phyloP scores from a whole-genome alignment of 2,797 vertebrate genomes.

The Pachyuromys duprasi region DNA sequence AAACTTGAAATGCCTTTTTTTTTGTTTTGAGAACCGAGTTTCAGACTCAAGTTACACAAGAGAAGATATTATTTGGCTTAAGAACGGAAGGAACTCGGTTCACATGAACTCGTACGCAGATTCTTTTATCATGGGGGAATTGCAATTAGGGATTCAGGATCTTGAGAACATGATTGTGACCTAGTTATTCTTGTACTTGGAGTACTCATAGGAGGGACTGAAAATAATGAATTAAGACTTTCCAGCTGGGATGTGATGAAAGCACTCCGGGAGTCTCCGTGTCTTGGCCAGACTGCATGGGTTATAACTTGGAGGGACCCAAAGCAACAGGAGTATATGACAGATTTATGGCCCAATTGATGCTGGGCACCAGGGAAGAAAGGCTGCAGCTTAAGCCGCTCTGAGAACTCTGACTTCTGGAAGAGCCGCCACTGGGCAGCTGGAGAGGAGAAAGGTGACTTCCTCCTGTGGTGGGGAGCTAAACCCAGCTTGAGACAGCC shows the following conservation, averaged over 20 bases:
- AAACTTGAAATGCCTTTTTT: slow-evolving; percentile 61
- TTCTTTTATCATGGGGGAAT: slow-evolving; percentile 69
- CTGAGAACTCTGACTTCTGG: slow-evolving; percentile 77
- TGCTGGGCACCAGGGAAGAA: slow-evolving; percentile 77
- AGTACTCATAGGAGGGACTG: slow-evolving; percentile 81
- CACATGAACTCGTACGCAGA: slow-evolving; percentile 58
- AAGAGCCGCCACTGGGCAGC: slow-evolving; percentile 75
- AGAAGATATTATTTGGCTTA: slow-evolving; percentile 71
- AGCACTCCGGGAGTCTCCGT: slow-evolving; percentile 83
- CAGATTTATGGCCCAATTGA: slow-evolving; percentile 85
- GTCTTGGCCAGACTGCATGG: slow-evolving; percentile 80
- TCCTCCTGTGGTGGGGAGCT: slow-evolving; percentile 65
- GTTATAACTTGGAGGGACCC: slow-evolving; percentile 84
- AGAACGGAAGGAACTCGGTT: slow-evolving; percentile 66
- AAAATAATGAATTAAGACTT: slow-evolving; percentile 79
- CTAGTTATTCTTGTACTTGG: slow-evolving; percentile 71
- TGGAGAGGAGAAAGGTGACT: slow-evolving; percentile 62
- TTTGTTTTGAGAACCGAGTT: slow-evolving; percentile 64
- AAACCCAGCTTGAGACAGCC: neutral
- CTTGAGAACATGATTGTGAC: slow-evolving; percentile 77
- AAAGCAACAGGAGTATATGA: slow-evolving; percentile 81
- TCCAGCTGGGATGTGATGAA: slow-evolving; percentile 86
- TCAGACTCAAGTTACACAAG: slow-evolving; percentile 65
- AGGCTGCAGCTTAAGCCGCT: slow-evolving; percentile 79
- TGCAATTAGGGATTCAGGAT: slow-evolving; percentile 71